Conservation (phyloP, 2,797 vertebrate genomes). For the Trachurus trachurus region DNA sequence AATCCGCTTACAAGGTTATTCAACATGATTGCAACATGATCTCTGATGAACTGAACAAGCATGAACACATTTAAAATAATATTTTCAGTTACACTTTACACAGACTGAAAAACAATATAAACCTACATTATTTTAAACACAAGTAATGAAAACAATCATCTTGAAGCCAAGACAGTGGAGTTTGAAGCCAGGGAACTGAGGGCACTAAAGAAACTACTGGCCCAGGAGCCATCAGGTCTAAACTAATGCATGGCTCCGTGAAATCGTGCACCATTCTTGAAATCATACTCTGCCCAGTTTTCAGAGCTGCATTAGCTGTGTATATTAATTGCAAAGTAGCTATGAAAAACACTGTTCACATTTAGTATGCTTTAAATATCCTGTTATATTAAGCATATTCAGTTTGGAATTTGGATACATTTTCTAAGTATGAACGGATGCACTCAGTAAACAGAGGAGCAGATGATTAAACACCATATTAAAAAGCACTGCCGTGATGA, state of each 20-base stretch:
- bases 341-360: constrained; percentile 13
- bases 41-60: constrained; percentile 1
- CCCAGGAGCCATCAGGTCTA: neutral
- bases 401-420: constrained; percentile 7
- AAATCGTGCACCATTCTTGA: constrained; percentile 19
- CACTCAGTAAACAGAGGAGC: constrained; percentile 9
- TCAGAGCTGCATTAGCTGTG: too few species aligned
- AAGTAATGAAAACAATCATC: constrained; percentile 30
- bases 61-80: constrained; percentile 29
- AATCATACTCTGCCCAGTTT: constrained; percentile 2
- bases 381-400: constrained; percentile 20
- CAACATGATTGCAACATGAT: constrained; percentile 20
- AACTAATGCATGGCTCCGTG: constrained; percentile 28
- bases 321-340: neutral
- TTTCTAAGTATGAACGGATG: constrained; percentile 2
- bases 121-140: constrained; percentile 13
- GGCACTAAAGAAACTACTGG: neutral
- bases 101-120: constrained; percentile 29
- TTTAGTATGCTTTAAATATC: constrained; percentile 9
- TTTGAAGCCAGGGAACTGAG: constrained; percentile 9
- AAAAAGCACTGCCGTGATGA: constrained; percentile 7
- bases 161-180: constrained; percentile 35
- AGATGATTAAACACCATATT: constrained; percentile 7
- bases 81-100: constrained; percentile 19
- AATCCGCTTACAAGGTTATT: constrained; percentile 21